Evolutionary conservation across 2,113 vertebrate genomes (phyloP).

Genomic region (Parus major): DNA sequence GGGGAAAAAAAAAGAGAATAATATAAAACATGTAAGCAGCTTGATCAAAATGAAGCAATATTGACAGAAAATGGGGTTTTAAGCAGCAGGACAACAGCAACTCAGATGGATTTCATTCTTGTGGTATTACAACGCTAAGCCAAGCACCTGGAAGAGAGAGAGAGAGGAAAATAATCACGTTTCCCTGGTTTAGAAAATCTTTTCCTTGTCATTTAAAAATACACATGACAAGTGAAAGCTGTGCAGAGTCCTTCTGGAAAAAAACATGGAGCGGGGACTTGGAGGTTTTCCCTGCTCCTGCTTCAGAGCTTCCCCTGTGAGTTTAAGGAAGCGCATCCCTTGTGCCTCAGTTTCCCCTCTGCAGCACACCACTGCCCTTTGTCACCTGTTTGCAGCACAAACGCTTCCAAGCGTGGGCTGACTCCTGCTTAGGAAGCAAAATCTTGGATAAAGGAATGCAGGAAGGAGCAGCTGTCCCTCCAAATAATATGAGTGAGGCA

Average conservation of each 20-base stretch:
- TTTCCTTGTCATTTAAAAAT: conserved; percentile 28
- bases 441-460: not conserved
- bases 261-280: not conserved
- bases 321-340: not conserved
- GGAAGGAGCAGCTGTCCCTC: not conserved
- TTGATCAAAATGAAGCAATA: conserved; percentile 52
- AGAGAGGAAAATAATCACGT: not conserved
- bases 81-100: conserved; percentile 67
- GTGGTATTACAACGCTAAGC: not conserved
- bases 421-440: not conserved
- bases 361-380: not conserved
- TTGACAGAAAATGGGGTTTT: conserved; percentile 73
- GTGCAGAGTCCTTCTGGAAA: not conserved
- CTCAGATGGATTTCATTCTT: conserved; percentile 30
- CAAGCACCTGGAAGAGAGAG: not conserved
- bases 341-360: not conserved
- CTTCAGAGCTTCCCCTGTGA: not conserved
- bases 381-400: not conserved
- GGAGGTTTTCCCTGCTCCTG: not conserved
- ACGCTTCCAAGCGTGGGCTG: accelerated
- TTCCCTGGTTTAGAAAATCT: not conserved
- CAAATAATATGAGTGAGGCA: accelerated
- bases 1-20: not conserved
- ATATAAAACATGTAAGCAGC: conserved; percentile 67
- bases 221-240: not conserved